Percentiles rank a stretch among this genome's conserved stretches.
Evolutionary conservation across 2,888 invertebrate species (phyloP).

Genomic region (Elegia similella): DNA sequence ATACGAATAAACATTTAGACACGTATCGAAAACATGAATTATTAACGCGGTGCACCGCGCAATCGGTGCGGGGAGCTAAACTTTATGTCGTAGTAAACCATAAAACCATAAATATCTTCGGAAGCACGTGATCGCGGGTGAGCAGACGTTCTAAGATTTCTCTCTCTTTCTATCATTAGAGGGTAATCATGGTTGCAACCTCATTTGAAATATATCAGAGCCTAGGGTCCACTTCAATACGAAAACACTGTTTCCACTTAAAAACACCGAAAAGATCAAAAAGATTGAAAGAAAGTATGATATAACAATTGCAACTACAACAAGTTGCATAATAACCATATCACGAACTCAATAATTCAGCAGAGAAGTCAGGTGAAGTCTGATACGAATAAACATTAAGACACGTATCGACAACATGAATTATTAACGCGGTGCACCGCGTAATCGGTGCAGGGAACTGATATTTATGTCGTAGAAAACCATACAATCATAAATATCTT

Average conservation of each 20-base stretch:
- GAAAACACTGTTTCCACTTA: too few species aligned
- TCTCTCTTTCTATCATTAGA: too few species aligned
- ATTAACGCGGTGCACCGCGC: not conserved
- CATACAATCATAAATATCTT: not conserved
- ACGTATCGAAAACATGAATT: conserved; percentile 4
- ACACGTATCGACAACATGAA: not conserved
- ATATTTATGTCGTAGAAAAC: not conserved
- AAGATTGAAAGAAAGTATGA: too few species aligned
- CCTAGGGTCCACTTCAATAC: too few species aligned
- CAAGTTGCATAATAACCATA: too few species aligned
- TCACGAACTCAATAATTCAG: conserved; percentile 2
- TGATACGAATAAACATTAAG: not conserved
- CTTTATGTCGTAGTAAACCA: not conserved
- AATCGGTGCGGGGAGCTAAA: not conserved
- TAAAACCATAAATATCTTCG: not conserved
- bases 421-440: not conserved
- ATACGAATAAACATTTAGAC: conserved; percentile 7
- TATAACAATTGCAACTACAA: too few species aligned
- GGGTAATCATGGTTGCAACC: too few species aligned
- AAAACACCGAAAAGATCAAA: too few species aligned
- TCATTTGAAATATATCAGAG: too few species aligned
- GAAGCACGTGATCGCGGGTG: not conserved
- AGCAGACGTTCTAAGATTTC: too few species aligned
- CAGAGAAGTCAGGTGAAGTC: not conserved
- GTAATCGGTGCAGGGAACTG: not conserved